phyloP scores from a whole-genome alignment of 2,888 invertebrate genomes.

The Tenthredo mesomela region DNA sequence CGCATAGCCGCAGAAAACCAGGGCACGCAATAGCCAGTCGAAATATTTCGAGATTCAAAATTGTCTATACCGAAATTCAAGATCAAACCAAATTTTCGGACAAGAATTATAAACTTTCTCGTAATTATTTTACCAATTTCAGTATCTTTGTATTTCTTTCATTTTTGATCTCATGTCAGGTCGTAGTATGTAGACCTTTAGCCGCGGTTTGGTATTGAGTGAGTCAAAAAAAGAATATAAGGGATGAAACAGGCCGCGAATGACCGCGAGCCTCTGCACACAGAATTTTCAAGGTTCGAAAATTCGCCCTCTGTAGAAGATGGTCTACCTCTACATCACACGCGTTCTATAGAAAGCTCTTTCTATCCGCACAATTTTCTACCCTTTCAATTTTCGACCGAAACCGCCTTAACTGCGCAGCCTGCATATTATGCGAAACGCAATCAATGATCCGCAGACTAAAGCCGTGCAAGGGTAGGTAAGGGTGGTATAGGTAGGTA shows the following conservation, averaged over 20 bases:
- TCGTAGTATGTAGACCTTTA: not conserved
- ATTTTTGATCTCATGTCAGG: not conserved
- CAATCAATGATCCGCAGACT: conserved; percentile 10
- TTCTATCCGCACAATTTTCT: not conserved
- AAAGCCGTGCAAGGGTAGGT: conserved; percentile 4
- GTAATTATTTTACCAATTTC: not conserved
- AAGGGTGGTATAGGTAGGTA: not conserved
- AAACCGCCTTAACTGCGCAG: conserved; percentile 14
- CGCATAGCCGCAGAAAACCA: not conserved
- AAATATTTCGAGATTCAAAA: not conserved
- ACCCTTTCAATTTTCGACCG: not conserved
- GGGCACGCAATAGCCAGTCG: not conserved
- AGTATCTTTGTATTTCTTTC: too few relatives aligned
- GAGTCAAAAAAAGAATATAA: not conserved
- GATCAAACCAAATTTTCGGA: not conserved
- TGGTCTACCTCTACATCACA: not conserved
- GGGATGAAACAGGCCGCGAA: not conserved
- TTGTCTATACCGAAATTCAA: not conserved
- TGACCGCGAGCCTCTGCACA: not conserved
- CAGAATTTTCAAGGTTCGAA: not conserved
- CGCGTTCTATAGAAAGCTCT: not conserved
- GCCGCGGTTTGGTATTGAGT: not conserved
- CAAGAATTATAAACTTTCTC: too few relatives aligned
- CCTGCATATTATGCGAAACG: conserved; percentile 15
- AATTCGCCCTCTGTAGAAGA: not conserved